Evolutionary conservation across 2,113 vertebrate genomes (phyloP), one percentile per base, ranked within the genome.

Genomic region (Zapus hudsonius): DNA sequence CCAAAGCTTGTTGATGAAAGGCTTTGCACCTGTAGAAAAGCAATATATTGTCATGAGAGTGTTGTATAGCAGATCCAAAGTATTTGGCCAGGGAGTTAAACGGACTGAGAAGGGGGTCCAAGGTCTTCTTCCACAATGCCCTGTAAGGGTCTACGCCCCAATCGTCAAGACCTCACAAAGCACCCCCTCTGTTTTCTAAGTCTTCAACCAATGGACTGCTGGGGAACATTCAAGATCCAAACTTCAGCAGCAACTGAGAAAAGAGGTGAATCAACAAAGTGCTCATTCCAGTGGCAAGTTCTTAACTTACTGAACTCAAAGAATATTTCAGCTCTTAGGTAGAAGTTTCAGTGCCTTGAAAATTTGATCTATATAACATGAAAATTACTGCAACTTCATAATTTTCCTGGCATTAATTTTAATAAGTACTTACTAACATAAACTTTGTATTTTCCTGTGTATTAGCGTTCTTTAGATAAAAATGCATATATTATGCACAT

Each of bases 91-190:
- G 23, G 38, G 33, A 55, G 25, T 55, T 47, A 19, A 63, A 72
- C n/a, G 31, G 40, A 33, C 3, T 22, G 11, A 63, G 12, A 13
- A 38, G 7, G 13, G 13, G 4, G 5, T 6, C 0, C 3, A 2
- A 10, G 19, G 11, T 61, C 36, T n/a, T n/a, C n/a, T n/a, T n/a
- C 25, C 29, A 22, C 8, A 47, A 12, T 16, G 12, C 15, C 27
- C 23, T 27, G 40, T 22, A 31, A 5, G 2, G 11, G 22, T 31
- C 19, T 57, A 61, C 47, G 29, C 3, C 55, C 69, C 7, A 44
- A 8, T 52, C 25, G 55, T 67, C 42, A 75, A 36, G 5, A 9
- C 86, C 2, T 5, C 25, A 8, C 9, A 4, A 44, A 22, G 22
- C 15, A 1, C 61, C 42, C 38, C 16, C 20, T 81, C 29, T 44